A percentile compares a stretch with the other conserved stretches of the same genome.
Conservation (phyloP, 2,113 vertebrate genomes). For the Phrynosoma blainvillii region DNA sequence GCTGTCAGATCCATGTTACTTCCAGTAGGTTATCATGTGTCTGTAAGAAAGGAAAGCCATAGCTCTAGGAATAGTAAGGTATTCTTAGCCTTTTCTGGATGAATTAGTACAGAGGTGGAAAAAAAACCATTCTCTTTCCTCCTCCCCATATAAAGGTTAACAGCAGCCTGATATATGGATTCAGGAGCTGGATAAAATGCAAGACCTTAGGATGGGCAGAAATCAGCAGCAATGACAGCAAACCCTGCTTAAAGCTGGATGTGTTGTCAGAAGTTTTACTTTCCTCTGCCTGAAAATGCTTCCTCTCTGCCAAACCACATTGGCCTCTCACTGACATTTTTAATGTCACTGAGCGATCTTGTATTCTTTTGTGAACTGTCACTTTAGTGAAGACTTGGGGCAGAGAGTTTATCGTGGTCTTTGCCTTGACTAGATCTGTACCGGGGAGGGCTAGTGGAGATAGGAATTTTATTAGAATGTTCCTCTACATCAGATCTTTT, state of each 20-base stretch:
- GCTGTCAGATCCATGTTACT: background rate
- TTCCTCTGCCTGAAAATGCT: conserved; percentile 43
- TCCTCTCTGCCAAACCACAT: conserved; percentile 58
- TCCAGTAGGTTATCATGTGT: background rate
- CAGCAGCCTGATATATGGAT: background rate
- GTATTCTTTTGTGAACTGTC: conserved; percentile 71
- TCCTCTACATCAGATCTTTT: conserved; percentile 58
- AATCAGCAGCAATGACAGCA: background rate
- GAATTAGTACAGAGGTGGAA: background rate
- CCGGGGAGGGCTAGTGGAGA: conserved; percentile 57
- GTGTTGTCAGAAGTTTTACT: conserved; percentile 57
- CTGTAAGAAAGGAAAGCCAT: background rate
- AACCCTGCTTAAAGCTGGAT: conserved; percentile 34
- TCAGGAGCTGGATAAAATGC: conserved; percentile 8
- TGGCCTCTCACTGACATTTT: conserved; percentile 75
- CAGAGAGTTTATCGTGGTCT: conserved; percentile 70
- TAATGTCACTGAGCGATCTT: conserved; percentile 76
- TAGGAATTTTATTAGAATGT: conserved; percentile 46
- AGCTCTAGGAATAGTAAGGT: background rate
- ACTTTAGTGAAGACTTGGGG: conserved; percentile 68
- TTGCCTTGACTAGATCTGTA: conserved; percentile 59
- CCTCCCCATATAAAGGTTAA: background rate
- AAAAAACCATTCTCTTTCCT: background rate
- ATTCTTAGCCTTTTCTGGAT: background rate
- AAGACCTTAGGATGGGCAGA: conserved; percentile 15